Percentiles rank a stretch among this genome's conserved stretches.
Conservation (phyloP, 2,797 vertebrate species). For the Sciurus carolinensis region DNA sequence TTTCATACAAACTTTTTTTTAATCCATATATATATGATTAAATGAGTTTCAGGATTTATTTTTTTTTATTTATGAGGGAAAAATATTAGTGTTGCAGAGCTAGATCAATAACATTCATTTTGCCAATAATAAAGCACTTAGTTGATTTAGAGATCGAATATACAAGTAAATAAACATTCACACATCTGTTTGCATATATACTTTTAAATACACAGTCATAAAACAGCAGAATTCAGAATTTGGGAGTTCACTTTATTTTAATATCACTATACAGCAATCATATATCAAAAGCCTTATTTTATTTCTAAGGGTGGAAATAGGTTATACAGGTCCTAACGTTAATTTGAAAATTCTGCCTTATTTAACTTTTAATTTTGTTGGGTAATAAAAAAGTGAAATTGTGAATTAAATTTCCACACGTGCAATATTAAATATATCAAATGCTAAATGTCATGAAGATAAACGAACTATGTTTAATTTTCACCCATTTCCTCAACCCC, state of each 20-base stretch:
- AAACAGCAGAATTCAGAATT: neutral
- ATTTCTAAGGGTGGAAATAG: neutral
- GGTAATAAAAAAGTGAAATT: neutral
- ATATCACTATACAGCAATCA: neutral
- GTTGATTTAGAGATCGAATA: neutral
- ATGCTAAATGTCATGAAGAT: neutral
- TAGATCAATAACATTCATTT: neutral
- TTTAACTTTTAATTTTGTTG: neutral
- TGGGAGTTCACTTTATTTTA: neutral
- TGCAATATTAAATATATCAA: neutral
- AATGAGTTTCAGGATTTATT: neutral
- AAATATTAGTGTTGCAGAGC: neutral
- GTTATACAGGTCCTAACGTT: neutral
- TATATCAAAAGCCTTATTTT: neutral
- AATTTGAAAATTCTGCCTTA: neutral
- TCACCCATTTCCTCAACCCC: neutral
- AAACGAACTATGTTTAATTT: neutral
- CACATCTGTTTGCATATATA: neutral
- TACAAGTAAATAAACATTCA: neutral
- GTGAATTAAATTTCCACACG: neutral
- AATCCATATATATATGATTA: too few relatives aligned
- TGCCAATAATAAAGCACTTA: neutral
- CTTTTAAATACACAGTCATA: neutral
- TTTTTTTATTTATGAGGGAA: neutral
- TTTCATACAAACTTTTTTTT: neutral